Percentiles rank a stretch among this genome's conserved stretches.
phyloP scores from a whole-genome alignment of 2,113 vertebrate species.

The Dipodomys stephensi region DNA sequence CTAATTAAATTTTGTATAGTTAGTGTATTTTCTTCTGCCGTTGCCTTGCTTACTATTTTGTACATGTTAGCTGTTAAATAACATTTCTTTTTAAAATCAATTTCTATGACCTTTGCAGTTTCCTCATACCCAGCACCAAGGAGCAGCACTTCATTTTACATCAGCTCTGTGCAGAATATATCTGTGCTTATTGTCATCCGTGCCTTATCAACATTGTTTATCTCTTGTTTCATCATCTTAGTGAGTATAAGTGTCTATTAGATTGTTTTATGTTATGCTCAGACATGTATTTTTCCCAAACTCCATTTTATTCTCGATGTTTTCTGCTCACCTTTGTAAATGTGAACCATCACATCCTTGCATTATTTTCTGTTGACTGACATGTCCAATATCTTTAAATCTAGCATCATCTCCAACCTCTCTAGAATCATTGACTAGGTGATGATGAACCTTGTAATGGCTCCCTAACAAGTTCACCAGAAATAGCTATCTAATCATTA shows the following conservation, averaged over 20 bases:
- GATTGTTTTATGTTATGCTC: slow-evolving; percentile 38
- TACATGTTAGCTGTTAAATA: not conserved
- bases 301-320: slow-evolving; percentile 25
- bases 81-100: slow-evolving; percentile 25
- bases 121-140: slow-evolving; percentile 11
- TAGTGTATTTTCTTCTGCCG: not conserved
- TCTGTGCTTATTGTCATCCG: slow-evolving; percentile 37
- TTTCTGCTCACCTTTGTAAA: slow-evolving; percentile 50
- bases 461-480: not conserved
- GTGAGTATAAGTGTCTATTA: slow-evolving; percentile 37
- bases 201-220: slow-evolving; percentile 18
- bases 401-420: not conserved
- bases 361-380: slow-evolving; percentile 49
- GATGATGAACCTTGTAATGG: not conserved
- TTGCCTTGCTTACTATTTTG: slow-evolving; percentile 15
- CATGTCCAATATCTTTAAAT: slow-evolving; percentile 48
- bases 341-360: not conserved
- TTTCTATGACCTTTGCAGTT: slow-evolving; percentile 47
- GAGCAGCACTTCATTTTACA: slow-evolving; percentile 39
- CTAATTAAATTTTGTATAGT: not conserved
- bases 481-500: not conserved
- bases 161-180: slow-evolving; percentile 27
- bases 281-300: not conserved
- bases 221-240: slow-evolving; percentile 20
- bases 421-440: not conserved